Conservation (phyloP, 2,797 vertebrate species). For the Nasua narica region DNA sequence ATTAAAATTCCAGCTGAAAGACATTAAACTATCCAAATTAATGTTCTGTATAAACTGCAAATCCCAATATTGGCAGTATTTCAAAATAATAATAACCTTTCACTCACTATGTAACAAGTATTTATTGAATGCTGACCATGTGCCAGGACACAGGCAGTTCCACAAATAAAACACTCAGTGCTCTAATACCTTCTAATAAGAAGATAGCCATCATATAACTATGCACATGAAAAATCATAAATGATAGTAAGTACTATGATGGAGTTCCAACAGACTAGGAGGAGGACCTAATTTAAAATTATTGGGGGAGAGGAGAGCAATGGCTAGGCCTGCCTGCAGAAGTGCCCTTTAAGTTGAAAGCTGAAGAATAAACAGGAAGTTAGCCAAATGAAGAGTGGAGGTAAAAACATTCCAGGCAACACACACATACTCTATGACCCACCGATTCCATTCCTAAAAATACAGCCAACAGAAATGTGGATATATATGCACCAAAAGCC, state of each 20-base stretch:
- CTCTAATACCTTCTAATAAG: not conserved
- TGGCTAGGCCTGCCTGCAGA: not conserved
- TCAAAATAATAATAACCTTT: not conserved
- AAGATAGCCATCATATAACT: not conserved
- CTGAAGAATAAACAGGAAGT: not conserved
- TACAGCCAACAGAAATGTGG: not conserved
- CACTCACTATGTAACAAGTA: not conserved
- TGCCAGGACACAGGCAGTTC: not conserved
- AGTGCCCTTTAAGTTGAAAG: not conserved
- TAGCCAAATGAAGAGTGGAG: not conserved
- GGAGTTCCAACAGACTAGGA: not conserved
- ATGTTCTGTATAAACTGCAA: not conserved
- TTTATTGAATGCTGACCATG: not conserved
- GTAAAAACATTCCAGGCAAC: not conserved
- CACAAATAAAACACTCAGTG: not conserved
- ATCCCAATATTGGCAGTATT: not conserved
- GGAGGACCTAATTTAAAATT: not conserved
- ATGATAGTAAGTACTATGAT: not conserved
- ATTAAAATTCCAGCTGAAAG: not conserved
- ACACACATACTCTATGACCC: not conserved
- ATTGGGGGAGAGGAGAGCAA: not conserved
- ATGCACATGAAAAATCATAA: not conserved
- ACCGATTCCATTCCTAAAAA: not conserved
- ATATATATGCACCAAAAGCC: not conserved
- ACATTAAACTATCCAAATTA: not conserved